Conservation (phyloP, 2,888 invertebrate genomes). For the Ectemnius lituratus region DNA sequence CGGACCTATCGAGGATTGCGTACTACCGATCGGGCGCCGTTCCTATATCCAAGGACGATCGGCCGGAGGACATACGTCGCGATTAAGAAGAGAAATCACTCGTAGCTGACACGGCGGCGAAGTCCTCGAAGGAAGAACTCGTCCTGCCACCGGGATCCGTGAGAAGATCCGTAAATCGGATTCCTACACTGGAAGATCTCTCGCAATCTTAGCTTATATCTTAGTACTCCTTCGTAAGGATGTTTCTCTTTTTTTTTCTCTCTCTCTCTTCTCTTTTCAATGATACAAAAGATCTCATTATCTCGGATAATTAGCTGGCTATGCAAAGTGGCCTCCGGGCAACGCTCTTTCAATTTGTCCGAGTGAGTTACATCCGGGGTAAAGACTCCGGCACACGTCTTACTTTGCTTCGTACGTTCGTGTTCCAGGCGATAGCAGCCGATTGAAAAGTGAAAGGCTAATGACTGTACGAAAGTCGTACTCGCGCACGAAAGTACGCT, state of each 20-base stretch:
- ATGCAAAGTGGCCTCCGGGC: no score
- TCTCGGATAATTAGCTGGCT: no score
- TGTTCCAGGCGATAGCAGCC: not conserved
- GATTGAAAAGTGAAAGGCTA: slow-evolving; percentile 38
- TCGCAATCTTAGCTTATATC: not conserved
- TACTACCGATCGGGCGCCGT: slow-evolving; percentile 37
- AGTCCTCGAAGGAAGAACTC: slow-evolving; percentile 30
- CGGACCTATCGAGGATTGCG: slow-evolving; percentile 57
- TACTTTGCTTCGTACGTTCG: not conserved
- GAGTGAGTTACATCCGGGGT: no score
- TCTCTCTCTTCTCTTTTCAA: no score
- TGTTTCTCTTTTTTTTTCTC: no score
- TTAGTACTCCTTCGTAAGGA: no score
- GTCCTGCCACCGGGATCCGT: slow-evolving; percentile 37
- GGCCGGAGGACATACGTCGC: slow-evolving; percentile 40
- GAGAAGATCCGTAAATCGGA: slow-evolving; percentile 43
- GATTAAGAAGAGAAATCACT: slow-evolving; percentile 55
- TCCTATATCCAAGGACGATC: slow-evolving; percentile 50
- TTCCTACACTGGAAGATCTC: slow-evolving; percentile 15
- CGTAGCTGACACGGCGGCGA: slow-evolving; percentile 26
- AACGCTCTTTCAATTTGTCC: no score
- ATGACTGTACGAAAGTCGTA: slow-evolving; percentile 8
- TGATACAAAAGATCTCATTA: no score
- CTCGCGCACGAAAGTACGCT: no score
- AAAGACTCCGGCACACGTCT: not conserved